Conservation (phyloP, 2,113 vertebrate species). For the Mobula hypostoma region DNA sequence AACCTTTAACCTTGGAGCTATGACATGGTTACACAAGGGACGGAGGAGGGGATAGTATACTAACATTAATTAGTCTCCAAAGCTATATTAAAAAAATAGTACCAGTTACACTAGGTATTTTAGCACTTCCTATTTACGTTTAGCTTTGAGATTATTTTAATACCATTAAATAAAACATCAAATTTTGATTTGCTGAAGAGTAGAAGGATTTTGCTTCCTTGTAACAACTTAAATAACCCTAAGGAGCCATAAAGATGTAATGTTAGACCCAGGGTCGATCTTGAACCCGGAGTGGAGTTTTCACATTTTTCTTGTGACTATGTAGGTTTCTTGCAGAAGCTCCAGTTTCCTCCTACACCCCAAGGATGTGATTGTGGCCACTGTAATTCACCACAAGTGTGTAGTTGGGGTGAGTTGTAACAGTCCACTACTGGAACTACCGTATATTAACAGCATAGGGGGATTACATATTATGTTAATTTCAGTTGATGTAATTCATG, state of each 20-base stretch:
- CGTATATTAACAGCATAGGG: background rate
- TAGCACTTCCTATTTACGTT: background rate
- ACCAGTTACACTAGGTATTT: background rate
- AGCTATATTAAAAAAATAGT: background rate
- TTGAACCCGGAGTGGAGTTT: no score
- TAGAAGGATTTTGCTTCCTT: background rate
- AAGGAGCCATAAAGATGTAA: no score
- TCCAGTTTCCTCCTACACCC: no score
- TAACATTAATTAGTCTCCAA: background rate
- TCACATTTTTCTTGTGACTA: no score
- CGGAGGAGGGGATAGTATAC: background rate
- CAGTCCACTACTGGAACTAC: background rate
- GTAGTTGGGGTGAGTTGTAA: no score
- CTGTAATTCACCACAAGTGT: no score
- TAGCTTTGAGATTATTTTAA: background rate
- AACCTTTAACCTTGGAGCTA: background rate
- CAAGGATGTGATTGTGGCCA: no score
- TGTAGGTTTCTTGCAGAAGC: no score
- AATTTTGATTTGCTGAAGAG: background rate
- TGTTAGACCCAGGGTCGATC: no score
- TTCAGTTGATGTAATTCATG: no score
- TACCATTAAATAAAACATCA: background rate
- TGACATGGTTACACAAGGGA: background rate
- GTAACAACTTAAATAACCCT: background rate
- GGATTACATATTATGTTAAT: no score